Base-by-base conservation (phyloP, 2,113 vertebrate genomes). In the Percopsis transmontana region DNA sequence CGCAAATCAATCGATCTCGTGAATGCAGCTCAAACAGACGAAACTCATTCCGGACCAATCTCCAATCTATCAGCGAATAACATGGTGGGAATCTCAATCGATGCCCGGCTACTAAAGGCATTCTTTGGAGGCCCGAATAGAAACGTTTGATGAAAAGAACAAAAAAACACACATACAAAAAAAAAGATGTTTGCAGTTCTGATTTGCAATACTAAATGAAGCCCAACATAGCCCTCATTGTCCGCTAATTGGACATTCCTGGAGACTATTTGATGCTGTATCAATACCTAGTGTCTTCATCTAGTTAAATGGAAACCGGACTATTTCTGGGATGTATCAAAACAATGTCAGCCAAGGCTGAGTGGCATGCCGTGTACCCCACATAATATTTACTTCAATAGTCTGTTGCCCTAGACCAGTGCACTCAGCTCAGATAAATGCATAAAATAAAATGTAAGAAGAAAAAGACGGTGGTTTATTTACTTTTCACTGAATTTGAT, bases 201-300 rank as follows among this genome's bases (percentile, higher is more conserved):
- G 73, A 75, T 66, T 70, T 70, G 51, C 27, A 39, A 40, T 39
- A 48, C 19, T 72, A 42, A 63, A 67, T 55, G 59, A 65, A 68
- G 48, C 58, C 19, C 41, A 24, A 23, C 42, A 41, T 7, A 23
- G 20, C 52, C 23, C 56, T 42, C 55, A 54, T 7, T 33, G 27
- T 59, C 24, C 27, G 20, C 53, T 80, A 78, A 80, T 74, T 78
- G 77, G 62, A 62, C 0, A 21, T 62, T 76, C 77, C 69, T 65
- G 56, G 67, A 76, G 60, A 71, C 56, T n/a, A 75, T 66, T 70
- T 71, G 68, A 81, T 76, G 59, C 60, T 77, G 74, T 55, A 41
- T 47, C 14, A 15, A 53, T 67, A 55, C 47, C 67, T 24, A 15
- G 40, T 1, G 7, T 72, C 20, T 77, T 58, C 69, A 70, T 81